Percentiles rank a stretch among this genome's conserved stretches.
These are phyloP conservation scores for Drosophila nigricruria DNA, from an alignment of 2,888 invertebrate genomes.

Conservation along the genomic window DNA sequence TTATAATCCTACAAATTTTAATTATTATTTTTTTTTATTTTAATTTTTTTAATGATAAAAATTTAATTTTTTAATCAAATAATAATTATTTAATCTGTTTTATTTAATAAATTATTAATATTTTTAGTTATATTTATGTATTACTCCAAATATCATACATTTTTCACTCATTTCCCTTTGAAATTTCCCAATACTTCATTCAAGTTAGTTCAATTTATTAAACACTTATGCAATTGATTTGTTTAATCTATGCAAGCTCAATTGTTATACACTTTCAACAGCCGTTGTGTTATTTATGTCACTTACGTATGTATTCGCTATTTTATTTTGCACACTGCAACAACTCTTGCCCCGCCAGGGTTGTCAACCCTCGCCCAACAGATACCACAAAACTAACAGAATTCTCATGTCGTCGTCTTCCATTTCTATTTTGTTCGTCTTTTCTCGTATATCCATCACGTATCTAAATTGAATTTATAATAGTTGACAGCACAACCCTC, in stretches of 20 bases:
- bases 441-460: constrained; percentile 44
- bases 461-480: constrained; percentile 78
- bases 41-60: background rate
- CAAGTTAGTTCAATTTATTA: background rate
- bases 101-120: too few relatives aligned
- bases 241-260: background rate
- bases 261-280: background rate
- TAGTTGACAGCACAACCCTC: constrained; percentile 65
- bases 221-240: background rate
- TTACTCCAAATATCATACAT: too few relatives aligned
- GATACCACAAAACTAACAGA: constrained; percentile 24
- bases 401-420: constrained; percentile 20
- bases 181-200: background rate
- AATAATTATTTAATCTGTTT: background rate
- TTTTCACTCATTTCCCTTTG: too few relatives aligned
- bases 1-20: too few relatives aligned
- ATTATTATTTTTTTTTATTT: background rate
- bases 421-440: constrained; percentile 6
- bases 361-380: background rate
- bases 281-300: constrained; percentile 19
- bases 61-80: background rate
- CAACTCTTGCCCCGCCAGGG: background rate
- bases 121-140: too few relatives aligned
- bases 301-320: background rate
- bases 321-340: background rate